These are phyloP conservation scores for Drosophila basisetae DNA, from an alignment of 2,888 invertebrate species.

Conservation along the genomic window DNA sequence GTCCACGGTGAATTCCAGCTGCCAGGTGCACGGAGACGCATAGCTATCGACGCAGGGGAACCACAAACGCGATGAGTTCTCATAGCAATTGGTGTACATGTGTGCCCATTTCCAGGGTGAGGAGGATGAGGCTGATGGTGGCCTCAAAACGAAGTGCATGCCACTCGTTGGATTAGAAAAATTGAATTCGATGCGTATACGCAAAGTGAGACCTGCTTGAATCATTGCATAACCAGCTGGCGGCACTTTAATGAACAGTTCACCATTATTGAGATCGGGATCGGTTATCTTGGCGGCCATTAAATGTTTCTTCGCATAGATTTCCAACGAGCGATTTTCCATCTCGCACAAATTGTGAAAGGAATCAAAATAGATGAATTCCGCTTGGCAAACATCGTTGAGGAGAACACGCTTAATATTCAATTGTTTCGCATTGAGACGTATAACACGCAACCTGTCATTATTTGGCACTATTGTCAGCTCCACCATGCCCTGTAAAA, in stretches of 20 bases:
- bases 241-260: conserved; percentile 94
- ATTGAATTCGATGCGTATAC: conserved; percentile 96
- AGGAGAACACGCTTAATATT: conserved; percentile 94
- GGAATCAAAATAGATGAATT: conserved; percentile 97
- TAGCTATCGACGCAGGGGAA: conserved; percentile 99
- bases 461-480: conserved; percentile 94
- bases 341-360: conserved; percentile 95
- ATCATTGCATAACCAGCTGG: conserved; percentile 93
- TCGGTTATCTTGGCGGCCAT: conserved; percentile 94
- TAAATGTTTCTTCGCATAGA: conserved; percentile 92
- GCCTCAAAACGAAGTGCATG: conserved; percentile 97
- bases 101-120: conserved; percentile 93
- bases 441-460: conserved; percentile 92
- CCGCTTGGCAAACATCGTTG: conserved; percentile 95
- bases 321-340: conserved; percentile 94
- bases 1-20: conserved; percentile 97
- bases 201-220: conserved; percentile 92
- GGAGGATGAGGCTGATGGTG: conserved; percentile 85
- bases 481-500: conserved; percentile 94
- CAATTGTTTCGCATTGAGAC: conserved; percentile 97
- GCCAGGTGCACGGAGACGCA: conserved; percentile 99
- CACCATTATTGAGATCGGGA: conserved; percentile 95
- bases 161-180: conserved; percentile 97
- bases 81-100: conserved; percentile 96
- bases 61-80: conserved; percentile 97